Evolutionary conservation across 2,113 vertebrate genomes (phyloP).

Genomic region (human): GRCh38 chr2:37276501-37277000

Average conservation of each 20-base stretch:
- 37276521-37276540: neutral
- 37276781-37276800: too few species aligned
- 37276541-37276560: neutral
- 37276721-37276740: neutral
- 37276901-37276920: neutral
- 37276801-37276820: neutral
- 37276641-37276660: neutral
- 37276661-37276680: neutral
- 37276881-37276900: neutral
- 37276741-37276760: neutral
- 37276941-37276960: neutral
- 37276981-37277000: neutral
- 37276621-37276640: neutral
- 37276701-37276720: neutral
- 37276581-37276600: neutral
- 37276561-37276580: neutral
- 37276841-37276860: neutral
- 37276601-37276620: slow-evolving; percentile 26
- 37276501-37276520: neutral
- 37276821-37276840: too few species aligned
- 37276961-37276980: neutral
- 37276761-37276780: neutral
- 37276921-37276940: neutral
- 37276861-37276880: neutral
- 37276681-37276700: neutral